Conservation (phyloP, 2,888 invertebrate species). For the Phortica magna region DNA sequence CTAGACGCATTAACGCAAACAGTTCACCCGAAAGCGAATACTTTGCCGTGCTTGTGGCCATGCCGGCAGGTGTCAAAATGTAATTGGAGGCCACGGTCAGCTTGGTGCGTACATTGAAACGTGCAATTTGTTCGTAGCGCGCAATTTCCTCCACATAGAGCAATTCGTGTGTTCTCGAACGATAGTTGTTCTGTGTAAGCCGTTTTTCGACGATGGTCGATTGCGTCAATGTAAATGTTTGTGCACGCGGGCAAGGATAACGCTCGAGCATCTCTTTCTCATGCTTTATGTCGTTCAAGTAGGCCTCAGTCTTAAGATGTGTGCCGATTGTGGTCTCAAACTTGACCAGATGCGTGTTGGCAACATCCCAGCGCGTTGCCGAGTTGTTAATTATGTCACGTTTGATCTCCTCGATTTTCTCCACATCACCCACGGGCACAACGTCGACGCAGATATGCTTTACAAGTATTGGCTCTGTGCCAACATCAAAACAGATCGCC, state of each 20-base stretch:
- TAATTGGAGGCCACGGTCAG: conserved; percentile 84
- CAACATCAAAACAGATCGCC: conserved; percentile 87
- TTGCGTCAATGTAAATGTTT: conserved; percentile 84
- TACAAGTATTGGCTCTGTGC: conserved; percentile 82
- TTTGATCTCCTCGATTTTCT: conserved; percentile 83
- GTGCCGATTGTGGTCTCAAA: conserved; percentile 81
- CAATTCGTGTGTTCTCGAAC: conserved; percentile 86
- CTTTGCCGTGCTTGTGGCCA: conserved; percentile 85
- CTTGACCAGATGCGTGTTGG: conserved; percentile 80
- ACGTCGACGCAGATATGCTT: conserved; percentile 87
- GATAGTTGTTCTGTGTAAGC: conserved; percentile 84
- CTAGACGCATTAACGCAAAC: conserved; percentile 85
- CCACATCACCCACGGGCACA: conserved; percentile 83
- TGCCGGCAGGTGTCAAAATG: conserved; percentile 83
- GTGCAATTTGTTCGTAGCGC: conserved; percentile 83
- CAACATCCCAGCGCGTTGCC: conserved; percentile 82
- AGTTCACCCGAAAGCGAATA: conserved; percentile 87
- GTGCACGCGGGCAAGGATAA: conserved; percentile 84
- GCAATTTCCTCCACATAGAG: conserved; percentile 89
- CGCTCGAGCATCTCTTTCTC: conserved; percentile 80
- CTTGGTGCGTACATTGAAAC: conserved; percentile 84
- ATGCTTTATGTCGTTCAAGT: conserved; percentile 78
- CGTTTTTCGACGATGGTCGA: conserved; percentile 83
- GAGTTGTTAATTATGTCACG: conserved; percentile 82
- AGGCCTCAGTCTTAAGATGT: conserved; percentile 78